Base-by-base conservation (phyloP, 2,797 vertebrate genomes). In the Xenops minutus region DNA sequence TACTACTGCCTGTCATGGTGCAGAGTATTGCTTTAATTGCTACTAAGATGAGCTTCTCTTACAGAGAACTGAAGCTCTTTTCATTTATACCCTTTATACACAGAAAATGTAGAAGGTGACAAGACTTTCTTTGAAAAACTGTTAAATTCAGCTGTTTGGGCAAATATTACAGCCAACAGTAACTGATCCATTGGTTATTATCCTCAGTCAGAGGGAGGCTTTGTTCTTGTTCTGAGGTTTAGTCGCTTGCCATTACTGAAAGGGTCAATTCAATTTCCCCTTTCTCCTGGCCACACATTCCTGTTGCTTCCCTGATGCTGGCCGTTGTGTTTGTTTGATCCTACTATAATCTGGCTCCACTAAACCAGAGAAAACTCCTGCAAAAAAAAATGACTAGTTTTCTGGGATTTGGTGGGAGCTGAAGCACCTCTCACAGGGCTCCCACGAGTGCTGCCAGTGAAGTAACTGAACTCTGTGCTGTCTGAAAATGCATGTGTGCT, bases 151-250 rank as follows among this genome's bases (percentile, higher is more conserved):
- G 21, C n/a, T 56, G 11, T 67, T 83, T 74, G 34, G 41, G 29
- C 22, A 77, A 24, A 59, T 83, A 51, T 27, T 68, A 18, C 12
- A 61, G 54, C 71, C 43, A 68, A 5, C 32, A 58, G 15, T 58
- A 86, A 72, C 37, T 12, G 51, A 84, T n/a, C 22, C 55, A 41
- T 41, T 74, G 23, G 32, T 41, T 94, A n/a, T 85, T 85, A 14
- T 61, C 34, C 66, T 67, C 46, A 44, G 23, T 51, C n/a, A 67
- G 32, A 34, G 34, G 23, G 32, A 67, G 41, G 18, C 43, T 87
- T 91, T 79, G 15, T 62, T 91, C 68, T 81, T 79, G 7, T 58
- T 82, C 68, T 74, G 79, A 74, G 64, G 41, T 77, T 85, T 88
- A 71, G 72, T 67, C 44, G 11, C 41, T 83, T 80, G 56, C 41